Evolutionary conservation across 2,888 invertebrate species (phyloP), one percentile per base, ranked within the genome.

Genomic region (Tinea pellionella): DNA sequence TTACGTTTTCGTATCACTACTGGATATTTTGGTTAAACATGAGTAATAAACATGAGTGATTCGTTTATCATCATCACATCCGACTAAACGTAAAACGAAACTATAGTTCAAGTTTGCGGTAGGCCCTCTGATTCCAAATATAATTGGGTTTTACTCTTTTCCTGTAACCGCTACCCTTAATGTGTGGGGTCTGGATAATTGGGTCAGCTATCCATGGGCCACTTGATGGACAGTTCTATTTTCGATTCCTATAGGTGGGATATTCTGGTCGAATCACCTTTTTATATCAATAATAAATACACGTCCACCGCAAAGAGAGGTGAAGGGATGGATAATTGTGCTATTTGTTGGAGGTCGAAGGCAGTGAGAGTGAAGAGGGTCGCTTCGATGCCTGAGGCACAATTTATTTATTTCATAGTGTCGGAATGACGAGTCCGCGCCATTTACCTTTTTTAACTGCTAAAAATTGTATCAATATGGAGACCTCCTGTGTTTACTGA

Each of bases 291-390:
- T 80, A 80, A 81, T 81, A 79, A 74, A 79, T 77, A 74, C 68
- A 65, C 68, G 71, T 68, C 68, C 64, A 66, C 57, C 57, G 16
- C 57, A 57, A 57, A 30, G 55, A 29, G 13, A 18, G 58, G 51
- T 59, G 59, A 30, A 73, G 73, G 79, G 74, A 69, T 69, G 74
- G 76, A 77, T 82, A 82, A 84, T 84, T 83, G 82, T 81, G 78
- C 77, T 77, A 79, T 82, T 80, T 80, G 77, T 74, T 72, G 71
- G 69, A 66, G 66, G 65, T 65, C 61, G 68, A 73, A 73, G 29
- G 19, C 55, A 13, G 41, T 41, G 43, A 13, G 32, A 18, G 73
- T 77, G 77, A 78, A 69, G 65, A 77, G 78, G 81, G 80, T 77
- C 68, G 65, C 66, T 71, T 77, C 68, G 65, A 66, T 71, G 67